phyloP scores from a whole-genome alignment of 2,797 vertebrate genomes.

The Garrulus glandarius region DNA sequence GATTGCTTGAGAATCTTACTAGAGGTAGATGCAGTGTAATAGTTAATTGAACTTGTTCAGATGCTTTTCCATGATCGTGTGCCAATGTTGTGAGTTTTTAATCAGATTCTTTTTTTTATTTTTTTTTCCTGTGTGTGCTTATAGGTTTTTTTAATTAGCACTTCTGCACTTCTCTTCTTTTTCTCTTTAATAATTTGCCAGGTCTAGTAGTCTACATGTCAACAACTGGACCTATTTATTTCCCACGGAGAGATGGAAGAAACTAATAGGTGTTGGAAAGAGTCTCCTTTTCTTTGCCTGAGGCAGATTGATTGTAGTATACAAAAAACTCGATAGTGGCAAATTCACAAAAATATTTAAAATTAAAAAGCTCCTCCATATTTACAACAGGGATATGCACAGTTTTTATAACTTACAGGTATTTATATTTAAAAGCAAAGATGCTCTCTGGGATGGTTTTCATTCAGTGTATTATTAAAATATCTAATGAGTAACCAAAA shows the following conservation, averaged over 20 bases:
- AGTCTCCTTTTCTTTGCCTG: neutral
- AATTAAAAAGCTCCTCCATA: neutral
- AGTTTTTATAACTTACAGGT: neutral
- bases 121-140: fast-evolving
- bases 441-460: neutral
- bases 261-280: neutral
- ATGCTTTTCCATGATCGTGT: neutral
- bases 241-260: neutral
- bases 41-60: neutral
- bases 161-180: neutral
- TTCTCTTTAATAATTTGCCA: neutral
- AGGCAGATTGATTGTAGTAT: neutral
- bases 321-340: neutral
- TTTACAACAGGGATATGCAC: neutral
- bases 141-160: neutral
- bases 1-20: neutral
- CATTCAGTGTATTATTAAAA: neutral
- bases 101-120: neutral
- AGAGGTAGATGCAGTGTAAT: neutral
- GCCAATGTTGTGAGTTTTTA: neutral
- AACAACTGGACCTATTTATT: neutral
- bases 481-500: neutral
- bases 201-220: neutral
- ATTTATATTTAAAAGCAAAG: neutral
- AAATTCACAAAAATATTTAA: neutral